phyloP scores from a whole-genome alignment of 53 echinoderm and acorn worm species.

The Echinarachnius parma region DNA sequence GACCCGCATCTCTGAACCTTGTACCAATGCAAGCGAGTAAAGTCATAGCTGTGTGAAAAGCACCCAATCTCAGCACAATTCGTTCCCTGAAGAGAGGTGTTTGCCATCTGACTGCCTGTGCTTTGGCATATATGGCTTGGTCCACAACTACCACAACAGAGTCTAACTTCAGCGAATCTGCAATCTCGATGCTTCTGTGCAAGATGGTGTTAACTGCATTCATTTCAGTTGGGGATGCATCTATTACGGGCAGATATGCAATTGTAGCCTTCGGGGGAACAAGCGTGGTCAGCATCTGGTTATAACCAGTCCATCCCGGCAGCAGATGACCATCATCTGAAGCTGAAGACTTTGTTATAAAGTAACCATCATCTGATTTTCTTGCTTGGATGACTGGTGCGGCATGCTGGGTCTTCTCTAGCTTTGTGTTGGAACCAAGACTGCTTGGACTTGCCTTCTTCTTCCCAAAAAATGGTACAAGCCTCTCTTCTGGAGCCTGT shows the following conservation, averaged over 20 bases:
- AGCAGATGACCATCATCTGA: no score
- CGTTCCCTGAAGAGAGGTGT: slow-evolving; percentile 19
- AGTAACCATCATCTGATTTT: no score
- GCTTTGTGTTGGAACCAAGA: no score
- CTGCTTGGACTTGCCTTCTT: no score
- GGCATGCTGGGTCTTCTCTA: no score
- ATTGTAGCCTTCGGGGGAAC: not conserved
- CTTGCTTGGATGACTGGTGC: no score
- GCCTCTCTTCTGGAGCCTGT: no score
- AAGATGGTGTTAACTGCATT: slow-evolving; percentile 40
- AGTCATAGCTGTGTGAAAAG: slow-evolving; percentile 43
- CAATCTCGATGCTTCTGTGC: slow-evolving; percentile 23
- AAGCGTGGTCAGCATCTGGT: not conserved
- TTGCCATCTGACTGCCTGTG: slow-evolving; percentile 50
- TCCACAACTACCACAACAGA: slow-evolving; percentile 57
- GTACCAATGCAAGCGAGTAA: slow-evolving; percentile 44
- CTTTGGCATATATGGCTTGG: slow-evolving; percentile 57
- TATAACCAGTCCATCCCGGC: not conserved
- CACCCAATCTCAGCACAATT: slow-evolving; percentile 38
- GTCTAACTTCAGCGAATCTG: slow-evolving; percentile 17
- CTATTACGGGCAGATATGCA: slow-evolving; percentile 26
- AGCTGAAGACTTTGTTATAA: no score
- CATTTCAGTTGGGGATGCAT: slow-evolving; percentile 50
- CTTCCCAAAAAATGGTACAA: no score
- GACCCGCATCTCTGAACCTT: slow-evolving; percentile 41